Base-by-base conservation (phyloP, 2,888 invertebrate species). In the Metacarcinus magister region DNA sequence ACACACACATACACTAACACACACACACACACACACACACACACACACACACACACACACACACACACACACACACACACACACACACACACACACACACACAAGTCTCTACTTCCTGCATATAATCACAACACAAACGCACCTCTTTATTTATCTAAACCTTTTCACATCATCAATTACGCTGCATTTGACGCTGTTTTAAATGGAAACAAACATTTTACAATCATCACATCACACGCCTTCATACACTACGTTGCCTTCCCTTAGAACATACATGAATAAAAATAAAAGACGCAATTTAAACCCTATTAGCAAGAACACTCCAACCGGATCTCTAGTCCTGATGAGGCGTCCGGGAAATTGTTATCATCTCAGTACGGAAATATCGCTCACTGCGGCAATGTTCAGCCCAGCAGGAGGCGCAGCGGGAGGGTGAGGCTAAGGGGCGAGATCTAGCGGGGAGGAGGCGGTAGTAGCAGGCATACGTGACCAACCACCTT, bases 401-500 rank as follows among this genome's bases (percentile, higher is more conserved):
- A 82, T 82, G 82, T 82, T 82, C 10, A 32, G 32, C 82, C 5
- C 82, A 82, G 82, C 82, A 10, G 82, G 82, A 7, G 82, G 16
- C 82, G 82, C 32, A 10, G 13, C 32, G 23, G 82, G 82, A 82
- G 82, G 82, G 13, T 7, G n/a, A 75, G 75, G 75, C 23, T 7
- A n/a, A 16, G 75, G 67, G n/a, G 16, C 23, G n/a, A 19, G 67
- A 67, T 4, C 19, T 19, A 19, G 19, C 67, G 28, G 32, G 82
- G 82, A 82, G 82, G 82, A 82, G 82, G 82, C 28, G 28, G 82
- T 32, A 13, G 32, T 82, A 82, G 82, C 32, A 82, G 82, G 82
- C 82, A 82, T 82, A 82, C 82, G 82, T 82, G 82, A 82, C 82
- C 82, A 28, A 82, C 82, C 82, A 82, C 32, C 32, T 32, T 7